phyloP scores from a whole-genome alignment of 2,797 vertebrate genomes.

The Toxotes lorentzi region DNA sequence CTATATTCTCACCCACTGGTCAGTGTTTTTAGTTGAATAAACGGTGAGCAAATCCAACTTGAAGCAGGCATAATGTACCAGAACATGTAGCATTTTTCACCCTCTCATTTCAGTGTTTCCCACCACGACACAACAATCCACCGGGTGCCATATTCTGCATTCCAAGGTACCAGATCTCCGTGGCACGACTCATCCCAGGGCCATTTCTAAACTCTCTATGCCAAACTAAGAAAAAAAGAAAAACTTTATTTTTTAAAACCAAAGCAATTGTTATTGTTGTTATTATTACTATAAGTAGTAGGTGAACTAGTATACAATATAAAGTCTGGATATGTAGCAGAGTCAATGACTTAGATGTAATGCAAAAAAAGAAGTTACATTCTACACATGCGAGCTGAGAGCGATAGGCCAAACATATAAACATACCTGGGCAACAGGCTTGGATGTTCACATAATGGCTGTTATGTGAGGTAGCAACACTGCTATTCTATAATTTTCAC shows the following conservation, averaged over 20 bases:
- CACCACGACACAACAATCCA: conserved; percentile 32
- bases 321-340: conserved; percentile 88
- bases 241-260: conserved; percentile 89
- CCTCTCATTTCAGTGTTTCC: conserved; percentile 46
- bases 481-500: conserved; percentile 80
- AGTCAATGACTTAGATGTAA: conserved; percentile 88
- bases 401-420: conserved; percentile 53
- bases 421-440: conserved; percentile 70
- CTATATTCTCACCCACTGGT: conserved; percentile 38
- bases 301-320: conserved; percentile 76
- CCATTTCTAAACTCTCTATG: conserved; percentile 87
- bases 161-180: conserved; percentile 52
- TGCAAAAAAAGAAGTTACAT: conserved; percentile 82
- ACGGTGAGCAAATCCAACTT: conserved; percentile 31
- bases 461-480: conserved; percentile 85
- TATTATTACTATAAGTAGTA: conserved; percentile 81
- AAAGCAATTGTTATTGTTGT: conserved; percentile 88
- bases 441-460: conserved; percentile 78
- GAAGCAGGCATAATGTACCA: conserved; percentile 44
- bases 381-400: conserved; percentile 65
- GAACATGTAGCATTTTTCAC: conserved; percentile 84
- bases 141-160: conserved; percentile 63
- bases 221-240: conserved; percentile 84
- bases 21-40: conserved; percentile 46
- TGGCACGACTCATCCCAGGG: conserved; percentile 69